Conservation (phyloP, 2,113 vertebrate species). For the Marmota monax region DNA sequence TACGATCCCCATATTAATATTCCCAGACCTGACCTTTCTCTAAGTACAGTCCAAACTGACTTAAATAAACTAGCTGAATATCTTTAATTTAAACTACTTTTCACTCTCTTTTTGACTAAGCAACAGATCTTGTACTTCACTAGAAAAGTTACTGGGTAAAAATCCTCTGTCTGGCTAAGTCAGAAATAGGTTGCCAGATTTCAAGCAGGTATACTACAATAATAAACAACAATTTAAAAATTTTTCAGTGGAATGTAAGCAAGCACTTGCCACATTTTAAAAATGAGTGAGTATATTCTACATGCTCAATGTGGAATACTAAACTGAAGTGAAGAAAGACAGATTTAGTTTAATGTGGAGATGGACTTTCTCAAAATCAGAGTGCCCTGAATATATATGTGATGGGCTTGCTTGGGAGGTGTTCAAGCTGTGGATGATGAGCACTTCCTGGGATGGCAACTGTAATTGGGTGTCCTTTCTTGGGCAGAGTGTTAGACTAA, state of each 20-base stretch:
- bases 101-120: neutral
- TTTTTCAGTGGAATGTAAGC: neutral
- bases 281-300: neutral
- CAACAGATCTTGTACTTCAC: neutral
- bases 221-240: neutral
- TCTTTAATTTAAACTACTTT: constrained; percentile 12
- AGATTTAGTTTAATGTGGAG: neutral
- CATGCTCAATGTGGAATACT: neutral
- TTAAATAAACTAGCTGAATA: neutral
- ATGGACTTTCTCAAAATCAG: constrained; percentile 1
- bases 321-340: neutral
- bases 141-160: neutral
- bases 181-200: constrained; percentile 1
- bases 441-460: neutral
- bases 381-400: neutral
- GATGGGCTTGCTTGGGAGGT: neutral
- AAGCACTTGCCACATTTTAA: neutral
- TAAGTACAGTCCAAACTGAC: neutral
- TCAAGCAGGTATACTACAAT: neutral
- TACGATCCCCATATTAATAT: neutral
- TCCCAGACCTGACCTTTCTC: neutral
- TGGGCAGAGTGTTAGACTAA: constrained; percentile 2
- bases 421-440: neutral
- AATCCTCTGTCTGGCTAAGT: neutral
- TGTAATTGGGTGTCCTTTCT: neutral